Evolutionary conservation across 2,113 vertebrate genomes (phyloP).

Genomic region (Dasyprocta punctata): DNA sequence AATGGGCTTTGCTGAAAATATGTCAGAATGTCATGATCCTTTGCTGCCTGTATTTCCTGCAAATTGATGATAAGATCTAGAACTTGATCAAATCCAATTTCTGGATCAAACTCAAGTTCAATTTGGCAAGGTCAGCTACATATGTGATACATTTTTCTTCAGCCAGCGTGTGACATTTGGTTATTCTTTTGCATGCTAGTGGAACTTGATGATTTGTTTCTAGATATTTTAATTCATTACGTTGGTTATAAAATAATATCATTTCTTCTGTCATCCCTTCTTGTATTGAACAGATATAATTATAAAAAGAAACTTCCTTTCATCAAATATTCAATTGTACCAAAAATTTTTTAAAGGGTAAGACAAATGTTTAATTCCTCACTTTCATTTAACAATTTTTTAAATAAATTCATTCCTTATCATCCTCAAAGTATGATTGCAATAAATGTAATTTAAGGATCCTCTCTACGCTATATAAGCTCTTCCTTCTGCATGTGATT

Average conservation of each 20-base stretch:
- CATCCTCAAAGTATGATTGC: neutral
- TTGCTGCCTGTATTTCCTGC: neutral
- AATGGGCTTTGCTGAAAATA: neutral
- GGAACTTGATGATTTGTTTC: neutral
- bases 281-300: neutral
- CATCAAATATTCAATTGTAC: neutral
- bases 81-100: neutral
- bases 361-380: neutral
- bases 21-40: neutral
- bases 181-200: neutral
- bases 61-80: neutral
- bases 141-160: neutral
- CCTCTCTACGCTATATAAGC: neutral
- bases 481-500: neutral
- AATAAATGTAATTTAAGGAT: neutral
- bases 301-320: neutral
- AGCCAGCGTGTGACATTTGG: neutral
- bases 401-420: neutral
- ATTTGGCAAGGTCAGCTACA: neutral
- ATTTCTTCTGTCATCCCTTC: neutral
- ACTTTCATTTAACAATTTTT: neutral
- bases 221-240: neutral
- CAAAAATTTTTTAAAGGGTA: neutral
- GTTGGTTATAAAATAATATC: neutral
- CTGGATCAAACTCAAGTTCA: neutral